Conservation (phyloP, 2,888 invertebrate genomes). For the Macrosiphum euphorbiae region DNA sequence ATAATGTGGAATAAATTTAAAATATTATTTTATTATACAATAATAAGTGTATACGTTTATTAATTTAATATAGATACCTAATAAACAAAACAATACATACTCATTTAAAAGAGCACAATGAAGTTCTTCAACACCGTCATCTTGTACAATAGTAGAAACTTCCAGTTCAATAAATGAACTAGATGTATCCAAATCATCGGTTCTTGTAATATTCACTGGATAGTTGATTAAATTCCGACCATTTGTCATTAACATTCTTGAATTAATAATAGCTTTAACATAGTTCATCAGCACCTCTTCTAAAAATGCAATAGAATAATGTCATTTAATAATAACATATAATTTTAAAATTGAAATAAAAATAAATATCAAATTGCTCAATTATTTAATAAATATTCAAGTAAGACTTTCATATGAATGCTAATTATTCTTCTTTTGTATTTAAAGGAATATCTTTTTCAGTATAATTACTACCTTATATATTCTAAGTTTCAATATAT, state of each 20-base stretch:
- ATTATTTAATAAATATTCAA: neutral
- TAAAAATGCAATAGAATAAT: slow-evolving; percentile 12
- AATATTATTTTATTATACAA: neutral
- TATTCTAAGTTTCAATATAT: neutral
- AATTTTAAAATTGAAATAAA: neutral
- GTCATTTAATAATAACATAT: neutral
- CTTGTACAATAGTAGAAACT: slow-evolving; percentile 58
- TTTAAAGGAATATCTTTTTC: neutral
- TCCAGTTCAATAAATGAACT: slow-evolving; percentile 54
- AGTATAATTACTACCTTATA: neutral
- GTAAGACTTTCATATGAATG: neutral
- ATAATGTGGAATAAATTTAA: neutral
- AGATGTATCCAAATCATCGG: slow-evolving; percentile 34
- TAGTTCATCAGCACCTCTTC: slow-evolving; percentile 62
- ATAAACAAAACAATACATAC: slow-evolving; percentile 41
- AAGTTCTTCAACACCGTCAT: slow-evolving; percentile 65
- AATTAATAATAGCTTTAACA: slow-evolving; percentile 60
- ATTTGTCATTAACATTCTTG: slow-evolving; percentile 57
- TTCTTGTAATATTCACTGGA: slow-evolving; percentile 57
- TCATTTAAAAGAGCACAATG: slow-evolving; percentile 62
- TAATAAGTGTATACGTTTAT: neutral
- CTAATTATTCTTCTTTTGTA: neutral
- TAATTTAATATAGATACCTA: neutral
- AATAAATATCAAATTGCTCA: neutral
- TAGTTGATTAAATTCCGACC: slow-evolving; percentile 61